Evolutionary conservation across 2,888 invertebrate species (phyloP), one percentile per base, ranked within the genome.

Genomic region (Escarpia spicata): DNA sequence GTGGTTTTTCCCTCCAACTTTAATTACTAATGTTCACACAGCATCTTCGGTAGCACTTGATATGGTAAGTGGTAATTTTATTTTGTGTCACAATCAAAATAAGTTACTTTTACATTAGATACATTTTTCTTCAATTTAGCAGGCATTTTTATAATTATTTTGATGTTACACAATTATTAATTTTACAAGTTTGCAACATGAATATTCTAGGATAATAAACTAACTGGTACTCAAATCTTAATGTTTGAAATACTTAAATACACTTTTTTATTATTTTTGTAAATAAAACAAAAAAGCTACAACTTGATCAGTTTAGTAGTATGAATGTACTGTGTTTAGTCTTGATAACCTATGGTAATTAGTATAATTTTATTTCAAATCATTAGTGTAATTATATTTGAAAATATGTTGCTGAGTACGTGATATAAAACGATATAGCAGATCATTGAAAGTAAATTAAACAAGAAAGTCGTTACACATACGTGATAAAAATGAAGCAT

Each of bases 21-120:
- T 97, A 92, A 96, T 97, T 93, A 96, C 96, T 90, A 96, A 96
- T 92, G 96, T 96, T 52, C 97, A 97, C 95, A 96, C 97, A 10
- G 96, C 96, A 43, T 97, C 97, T 90, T 97, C 96, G 92, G 96
- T 96, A 31, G 96, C 96, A 10, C 95, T 95, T 10, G 96, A 96
- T 96, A 94, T 97, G 97, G 95, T 97, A 96, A 60, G 96, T 95
- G 26, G 37, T 31, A 91, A 43, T 90, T 15, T 90, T 43, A 12
- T 15, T 37, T 31, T 15, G 43, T 91, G n/a, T 15, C 37, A 44
- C 15, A 91, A 3, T 91, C 37, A 15, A 75, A 60, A 60, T 60
- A 60, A 19, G n/a, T 3, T 19, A 26, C 6, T 75, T 19, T 19
- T 6, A 75, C 75, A 75, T 26, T 6, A 75, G 19, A 19, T 75